Percentiles rank a stretch among this genome's conserved stretches.
Evolutionary conservation across 2,113 vertebrate genomes (phyloP).

Genomic region (Archilochus colubris): DNA sequence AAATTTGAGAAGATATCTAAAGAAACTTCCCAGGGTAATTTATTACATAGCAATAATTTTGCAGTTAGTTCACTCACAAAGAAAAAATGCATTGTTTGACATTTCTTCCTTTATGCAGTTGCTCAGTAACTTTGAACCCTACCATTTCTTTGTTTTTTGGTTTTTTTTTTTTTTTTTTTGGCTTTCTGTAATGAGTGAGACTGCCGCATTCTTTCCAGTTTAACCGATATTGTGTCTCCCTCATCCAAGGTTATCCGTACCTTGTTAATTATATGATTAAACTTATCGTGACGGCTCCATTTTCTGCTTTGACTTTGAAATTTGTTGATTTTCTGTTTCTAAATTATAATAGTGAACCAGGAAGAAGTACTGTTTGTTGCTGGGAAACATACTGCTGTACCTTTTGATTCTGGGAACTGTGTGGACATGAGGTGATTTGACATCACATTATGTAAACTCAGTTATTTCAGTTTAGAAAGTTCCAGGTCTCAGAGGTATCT

Average conservation of each 20-base stretch:
- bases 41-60: background rate
- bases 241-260: constrained; percentile 12
- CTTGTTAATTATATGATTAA: constrained; percentile 16
- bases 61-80: background rate
- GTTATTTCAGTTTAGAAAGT: background rate
- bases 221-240: background rate
- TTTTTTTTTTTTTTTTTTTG: background rate
- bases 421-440: background rate
- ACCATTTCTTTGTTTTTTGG: background rate
- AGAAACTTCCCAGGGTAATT: background rate
- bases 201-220: constrained; percentile 8
- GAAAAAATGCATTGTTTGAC: background rate
- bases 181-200: background rate
- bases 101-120: background rate
- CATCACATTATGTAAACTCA: background rate
- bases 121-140: background rate
- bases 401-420: background rate
- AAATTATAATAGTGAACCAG: background rate
- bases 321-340: background rate
- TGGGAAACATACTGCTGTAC: background rate
- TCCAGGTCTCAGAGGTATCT: background rate
- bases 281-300: background rate
- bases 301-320: constrained; percentile 7
- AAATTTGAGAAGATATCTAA: background rate
- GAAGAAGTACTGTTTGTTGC: background rate